These are phyloP conservation scores for Teleiodes luculella DNA, from an alignment of 2,888 invertebrate species.

Conservation along the genomic window DNA sequence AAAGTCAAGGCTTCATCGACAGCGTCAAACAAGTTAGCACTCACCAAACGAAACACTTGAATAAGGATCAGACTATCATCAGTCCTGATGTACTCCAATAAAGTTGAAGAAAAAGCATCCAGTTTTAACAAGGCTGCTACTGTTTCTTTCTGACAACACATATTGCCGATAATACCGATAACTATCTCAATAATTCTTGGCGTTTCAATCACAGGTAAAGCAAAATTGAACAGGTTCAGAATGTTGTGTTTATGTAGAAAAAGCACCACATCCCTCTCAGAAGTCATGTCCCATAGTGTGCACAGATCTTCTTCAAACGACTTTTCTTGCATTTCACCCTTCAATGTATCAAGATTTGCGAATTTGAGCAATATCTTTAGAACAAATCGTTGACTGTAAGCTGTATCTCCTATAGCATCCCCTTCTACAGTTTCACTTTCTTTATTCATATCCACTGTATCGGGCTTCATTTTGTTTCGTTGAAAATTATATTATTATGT, in stretches of 20 bases:
- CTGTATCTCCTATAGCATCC: constrained; percentile 88
- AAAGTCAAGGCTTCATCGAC: constrained; percentile 58
- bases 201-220: constrained; percentile 76
- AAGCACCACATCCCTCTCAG: constrained; percentile 85
- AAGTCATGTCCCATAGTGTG: constrained; percentile 91
- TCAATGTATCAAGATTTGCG: constrained; percentile 65
- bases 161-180: constrained; percentile 90
- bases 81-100: constrained; percentile 77
- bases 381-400: constrained; percentile 88
- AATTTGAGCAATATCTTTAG: constrained; percentile 83
- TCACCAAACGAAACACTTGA: constrained; percentile 84
- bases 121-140: constrained; percentile 77
- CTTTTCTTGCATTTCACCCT: constrained; percentile 77
- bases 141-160: constrained; percentile 83
- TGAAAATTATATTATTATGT: no score
- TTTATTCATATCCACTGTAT: constrained; percentile 28
- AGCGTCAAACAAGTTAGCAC: constrained; percentile 70
- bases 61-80: constrained; percentile 85
- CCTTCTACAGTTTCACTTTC: constrained; percentile 74
- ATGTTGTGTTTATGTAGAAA: constrained; percentile 84
- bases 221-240: constrained; percentile 80
- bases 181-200: constrained; percentile 87
- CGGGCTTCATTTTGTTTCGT: constrained; percentile 41
- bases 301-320: constrained; percentile 86
- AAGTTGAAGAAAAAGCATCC: constrained; percentile 74